Evolutionary conservation across 2,113 vertebrate species (phyloP).

Genomic region (Collichthys lucidus): DNA sequence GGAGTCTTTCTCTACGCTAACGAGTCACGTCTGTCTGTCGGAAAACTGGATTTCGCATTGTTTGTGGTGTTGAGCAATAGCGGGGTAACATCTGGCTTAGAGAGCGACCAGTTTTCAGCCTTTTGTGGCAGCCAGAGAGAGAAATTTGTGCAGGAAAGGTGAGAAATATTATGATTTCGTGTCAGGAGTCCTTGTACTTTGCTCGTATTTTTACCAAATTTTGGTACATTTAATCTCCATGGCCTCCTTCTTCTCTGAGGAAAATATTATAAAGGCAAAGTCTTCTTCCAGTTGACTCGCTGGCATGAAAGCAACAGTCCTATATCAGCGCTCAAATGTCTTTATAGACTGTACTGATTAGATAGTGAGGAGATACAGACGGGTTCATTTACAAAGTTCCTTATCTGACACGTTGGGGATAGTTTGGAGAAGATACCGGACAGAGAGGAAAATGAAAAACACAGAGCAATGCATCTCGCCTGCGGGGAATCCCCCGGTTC

Average conservation of each 20-base stretch:
- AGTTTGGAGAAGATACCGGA: slow-evolving; percentile 46
- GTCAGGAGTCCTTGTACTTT: neutral
- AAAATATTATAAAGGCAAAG: neutral
- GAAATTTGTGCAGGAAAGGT: no score
- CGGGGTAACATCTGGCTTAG: neutral
- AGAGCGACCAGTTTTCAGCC: neutral
- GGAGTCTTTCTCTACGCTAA: neutral
- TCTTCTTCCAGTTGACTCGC: slow-evolving; percentile 2
- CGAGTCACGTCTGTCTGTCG: neutral
- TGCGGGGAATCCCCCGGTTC: slow-evolving; percentile 73
- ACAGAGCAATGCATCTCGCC: slow-evolving; percentile 23
- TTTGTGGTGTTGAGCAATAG: neutral
- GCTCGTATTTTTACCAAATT: no score
- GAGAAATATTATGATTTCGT: no score
- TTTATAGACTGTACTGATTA: neutral
- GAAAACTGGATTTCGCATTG: neutral
- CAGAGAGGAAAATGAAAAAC: slow-evolving; percentile 47
- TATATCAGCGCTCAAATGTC: no score
- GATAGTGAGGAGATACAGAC: neutral
- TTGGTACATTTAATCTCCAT: neutral
- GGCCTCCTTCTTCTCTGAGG: neutral
- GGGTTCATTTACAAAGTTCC: neutral
- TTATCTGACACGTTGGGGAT: neutral
- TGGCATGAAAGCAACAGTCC: neutral
- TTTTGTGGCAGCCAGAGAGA: no score